A percentile compares a stretch with the other conserved stretches of the same genome.
Conservation (phyloP, 1,140 invertebrate species). For the Gryllus bimaculatus region DNA sequence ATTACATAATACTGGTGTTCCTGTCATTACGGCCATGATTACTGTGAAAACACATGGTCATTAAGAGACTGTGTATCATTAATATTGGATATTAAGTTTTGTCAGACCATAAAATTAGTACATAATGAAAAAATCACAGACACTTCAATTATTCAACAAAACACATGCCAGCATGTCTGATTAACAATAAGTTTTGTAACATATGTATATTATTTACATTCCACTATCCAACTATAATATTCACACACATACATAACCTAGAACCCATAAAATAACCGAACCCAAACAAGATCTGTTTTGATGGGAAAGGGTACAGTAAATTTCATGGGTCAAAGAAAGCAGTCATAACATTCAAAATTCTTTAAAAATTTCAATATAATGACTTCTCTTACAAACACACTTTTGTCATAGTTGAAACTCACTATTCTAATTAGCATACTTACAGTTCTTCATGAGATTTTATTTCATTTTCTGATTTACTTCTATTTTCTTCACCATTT, state of each 20-base stretch:
- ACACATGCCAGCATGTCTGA: neutral
- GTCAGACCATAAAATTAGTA: neutral
- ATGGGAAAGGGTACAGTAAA: neutral
- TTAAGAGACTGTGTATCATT: neutral
- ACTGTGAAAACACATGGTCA: neutral
- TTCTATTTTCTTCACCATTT: neutral
- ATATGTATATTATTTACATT: neutral
- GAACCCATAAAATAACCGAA: neutral
- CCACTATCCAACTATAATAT: neutral
- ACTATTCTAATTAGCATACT: neutral
- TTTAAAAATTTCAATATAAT: neutral
- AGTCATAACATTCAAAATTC: neutral
- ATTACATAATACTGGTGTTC: slow-evolving; percentile 5
- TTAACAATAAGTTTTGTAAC: neutral
- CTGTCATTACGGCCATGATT: neutral
- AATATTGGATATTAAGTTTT: neutral
- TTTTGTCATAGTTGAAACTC: neutral
- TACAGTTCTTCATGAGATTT: neutral
- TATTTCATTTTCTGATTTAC: neutral
- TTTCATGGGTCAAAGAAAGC: neutral
- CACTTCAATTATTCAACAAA: neutral
- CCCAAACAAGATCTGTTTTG: neutral
- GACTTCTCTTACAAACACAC: neutral
- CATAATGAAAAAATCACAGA: neutral
- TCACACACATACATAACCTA: neutral